A percentile compares a stretch with the other conserved stretches of the same genome.
Evolutionary conservation across 2,113 vertebrate species (phyloP).

Genomic region (Hippocampus barbouri): DNA sequence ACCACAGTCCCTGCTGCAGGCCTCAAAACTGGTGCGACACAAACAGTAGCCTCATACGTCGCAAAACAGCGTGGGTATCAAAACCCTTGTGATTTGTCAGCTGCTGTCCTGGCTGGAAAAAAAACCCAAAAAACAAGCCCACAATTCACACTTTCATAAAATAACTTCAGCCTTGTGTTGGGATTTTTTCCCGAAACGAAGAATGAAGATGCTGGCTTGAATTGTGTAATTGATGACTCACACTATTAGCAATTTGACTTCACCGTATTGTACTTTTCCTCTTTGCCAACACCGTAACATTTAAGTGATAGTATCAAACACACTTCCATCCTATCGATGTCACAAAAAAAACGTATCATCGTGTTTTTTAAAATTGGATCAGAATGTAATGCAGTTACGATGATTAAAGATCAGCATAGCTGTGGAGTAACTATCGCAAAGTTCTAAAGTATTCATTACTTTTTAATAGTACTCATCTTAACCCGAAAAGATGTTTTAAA

Average conservation of each 20-base stretch:
- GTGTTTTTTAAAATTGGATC: no score
- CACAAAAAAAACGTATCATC: neutral
- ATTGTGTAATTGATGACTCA: constrained; percentile 52
- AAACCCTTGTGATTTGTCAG: constrained; percentile 14
- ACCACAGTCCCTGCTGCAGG: constrained; percentile 6
- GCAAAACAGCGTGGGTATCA: neutral
- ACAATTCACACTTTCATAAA: neutral
- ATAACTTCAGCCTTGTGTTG: neutral
- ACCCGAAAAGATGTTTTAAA: neutral
- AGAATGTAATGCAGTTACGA: no score
- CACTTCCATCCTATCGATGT: neutral
- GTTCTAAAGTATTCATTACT: neutral
- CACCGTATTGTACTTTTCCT: no score
- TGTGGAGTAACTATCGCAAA: neutral
- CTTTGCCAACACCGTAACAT: neutral
- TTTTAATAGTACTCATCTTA: neutral
- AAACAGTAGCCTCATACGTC: constrained; percentile 13
- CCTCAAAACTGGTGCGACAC: constrained; percentile 8
- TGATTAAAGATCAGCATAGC: neutral
- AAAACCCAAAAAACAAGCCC: neutral
- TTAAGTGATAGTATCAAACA: neutral
- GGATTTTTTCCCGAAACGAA: neutral
- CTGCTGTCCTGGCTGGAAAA: constrained; percentile 12
- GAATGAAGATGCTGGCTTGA: neutral
- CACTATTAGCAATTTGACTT: neutral